A percentile compares a stretch with the other conserved stretches of the same genome.
Conservation (phyloP, 1,140 invertebrate species). For the Drosophila kikkawai region DNA sequence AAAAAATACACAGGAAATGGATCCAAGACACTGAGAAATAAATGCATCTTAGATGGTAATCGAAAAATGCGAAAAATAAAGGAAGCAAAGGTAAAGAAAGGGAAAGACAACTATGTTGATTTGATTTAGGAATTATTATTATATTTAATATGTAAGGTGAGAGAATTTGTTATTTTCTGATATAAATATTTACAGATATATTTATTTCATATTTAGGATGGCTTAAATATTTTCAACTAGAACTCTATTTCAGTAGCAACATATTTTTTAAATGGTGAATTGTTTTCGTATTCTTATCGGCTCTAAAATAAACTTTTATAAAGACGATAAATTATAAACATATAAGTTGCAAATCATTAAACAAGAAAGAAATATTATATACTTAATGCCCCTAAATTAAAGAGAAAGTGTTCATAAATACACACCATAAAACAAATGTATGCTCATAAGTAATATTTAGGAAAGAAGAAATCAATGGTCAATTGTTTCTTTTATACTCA, state of each 20-base stretch:
- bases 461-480: background rate
- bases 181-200: too few species aligned
- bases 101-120: background rate
- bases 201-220: too few species aligned
- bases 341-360: too few species aligned
- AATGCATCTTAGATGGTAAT: background rate
- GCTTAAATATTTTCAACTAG: too few species aligned
- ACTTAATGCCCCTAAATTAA: too few species aligned
- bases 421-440: background rate
- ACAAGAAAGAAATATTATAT: too few species aligned
- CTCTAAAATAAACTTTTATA: too few species aligned
- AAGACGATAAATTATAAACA: too few species aligned
- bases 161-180: too few species aligned
- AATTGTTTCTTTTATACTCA: background rate
- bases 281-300: too few species aligned
- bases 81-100: background rate
- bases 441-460: background rate
- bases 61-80: background rate
- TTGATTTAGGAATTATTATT: background rate
- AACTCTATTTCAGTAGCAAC: too few species aligned
- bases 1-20: background rate
- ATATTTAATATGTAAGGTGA: background rate
- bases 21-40: conserved; percentile 21
- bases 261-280: too few species aligned
- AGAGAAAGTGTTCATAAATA: background rate